A percentile compares a stretch with the other conserved stretches of the same genome.
Evolutionary conservation across 2,888 invertebrate genomes (phyloP).

Genomic region (Chaitophorus viminalis): DNA sequence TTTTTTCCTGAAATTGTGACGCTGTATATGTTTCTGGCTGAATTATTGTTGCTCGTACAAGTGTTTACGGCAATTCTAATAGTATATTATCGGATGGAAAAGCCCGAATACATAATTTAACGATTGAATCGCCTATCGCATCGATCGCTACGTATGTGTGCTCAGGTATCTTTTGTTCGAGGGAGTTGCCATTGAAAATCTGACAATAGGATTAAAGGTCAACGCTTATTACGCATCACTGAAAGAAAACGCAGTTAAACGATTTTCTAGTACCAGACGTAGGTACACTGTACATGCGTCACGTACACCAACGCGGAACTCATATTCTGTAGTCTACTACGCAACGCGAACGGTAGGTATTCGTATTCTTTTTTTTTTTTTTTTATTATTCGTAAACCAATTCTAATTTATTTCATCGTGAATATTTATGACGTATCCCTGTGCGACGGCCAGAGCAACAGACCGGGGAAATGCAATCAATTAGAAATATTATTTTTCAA

Average conservation of each 20-base stretch:
- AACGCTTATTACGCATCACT: background rate
- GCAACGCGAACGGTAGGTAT: background rate
- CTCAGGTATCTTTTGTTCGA: background rate
- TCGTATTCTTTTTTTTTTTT: background rate
- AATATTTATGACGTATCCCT: background rate
- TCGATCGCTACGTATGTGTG: too few species aligned
- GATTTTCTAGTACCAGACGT: background rate
- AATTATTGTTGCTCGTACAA: too few species aligned
- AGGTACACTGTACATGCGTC: too few species aligned
- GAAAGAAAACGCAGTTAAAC: background rate
- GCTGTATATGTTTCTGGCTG: too few species aligned
- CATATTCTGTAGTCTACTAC: too few species aligned
- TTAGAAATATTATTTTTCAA: background rate
- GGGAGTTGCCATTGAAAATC: background rate
- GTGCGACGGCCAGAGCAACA: background rate
- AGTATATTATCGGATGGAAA: background rate
- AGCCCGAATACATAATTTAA: background rate
- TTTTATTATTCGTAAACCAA: too few species aligned
- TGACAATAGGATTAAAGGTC: background rate
- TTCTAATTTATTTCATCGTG: background rate
- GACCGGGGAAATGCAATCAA: conserved; percentile 1
- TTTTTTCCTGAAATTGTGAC: too few species aligned
- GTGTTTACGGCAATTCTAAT: too few species aligned
- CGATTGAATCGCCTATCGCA: background rate
- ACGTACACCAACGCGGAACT: too few species aligned